phyloP scores from a whole-genome alignment of 1,140 invertebrate species.

The Condylostylus longicornis region DNA sequence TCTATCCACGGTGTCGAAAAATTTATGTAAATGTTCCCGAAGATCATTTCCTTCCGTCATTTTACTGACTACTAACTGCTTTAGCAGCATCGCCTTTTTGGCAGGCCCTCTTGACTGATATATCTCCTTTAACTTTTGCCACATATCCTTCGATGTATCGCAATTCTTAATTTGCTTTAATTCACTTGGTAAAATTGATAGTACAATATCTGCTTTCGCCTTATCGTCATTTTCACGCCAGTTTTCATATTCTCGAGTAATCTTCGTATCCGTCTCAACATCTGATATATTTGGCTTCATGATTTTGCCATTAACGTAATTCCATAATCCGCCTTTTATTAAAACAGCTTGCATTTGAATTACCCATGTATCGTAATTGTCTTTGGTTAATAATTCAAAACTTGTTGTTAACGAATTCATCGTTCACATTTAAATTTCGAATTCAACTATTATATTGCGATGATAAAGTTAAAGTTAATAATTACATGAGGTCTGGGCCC shows the following conservation, averaged over 20 bases:
- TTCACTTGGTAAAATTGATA: conserved; percentile 10
- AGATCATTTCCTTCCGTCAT: conserved; percentile 11
- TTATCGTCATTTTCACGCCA: conserved; percentile 10
- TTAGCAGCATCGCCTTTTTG: conserved; percentile 15
- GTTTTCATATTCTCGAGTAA: too few species aligned
- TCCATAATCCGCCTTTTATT: conserved; percentile 13
- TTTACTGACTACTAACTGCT: conserved; percentile 10
- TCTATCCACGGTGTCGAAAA: conserved; percentile 15
- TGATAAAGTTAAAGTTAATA: neutral
- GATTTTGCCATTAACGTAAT: conserved; percentile 9
- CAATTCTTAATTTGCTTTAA: conserved; percentile 10
- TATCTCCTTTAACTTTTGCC: conserved; percentile 11
- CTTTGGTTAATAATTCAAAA: conserved; percentile 2
- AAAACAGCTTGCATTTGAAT: conserved; percentile 14
- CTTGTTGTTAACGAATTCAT: neutral
- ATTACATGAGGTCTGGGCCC: conserved; percentile 2
- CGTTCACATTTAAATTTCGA: neutral
- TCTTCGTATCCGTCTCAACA: conserved; percentile 1
- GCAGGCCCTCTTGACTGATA: conserved; percentile 15
- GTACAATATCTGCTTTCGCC: conserved; percentile 10
- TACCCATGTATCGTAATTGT: conserved; percentile 13
- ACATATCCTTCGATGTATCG: conserved; percentile 12
- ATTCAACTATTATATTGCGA: neutral
- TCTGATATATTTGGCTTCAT: conserved; percentile 3
- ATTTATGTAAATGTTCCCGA: conserved; percentile 12